phyloP scores from a whole-genome alignment of 2,113 vertebrate species.

The Melanocharis versteri region DNA sequence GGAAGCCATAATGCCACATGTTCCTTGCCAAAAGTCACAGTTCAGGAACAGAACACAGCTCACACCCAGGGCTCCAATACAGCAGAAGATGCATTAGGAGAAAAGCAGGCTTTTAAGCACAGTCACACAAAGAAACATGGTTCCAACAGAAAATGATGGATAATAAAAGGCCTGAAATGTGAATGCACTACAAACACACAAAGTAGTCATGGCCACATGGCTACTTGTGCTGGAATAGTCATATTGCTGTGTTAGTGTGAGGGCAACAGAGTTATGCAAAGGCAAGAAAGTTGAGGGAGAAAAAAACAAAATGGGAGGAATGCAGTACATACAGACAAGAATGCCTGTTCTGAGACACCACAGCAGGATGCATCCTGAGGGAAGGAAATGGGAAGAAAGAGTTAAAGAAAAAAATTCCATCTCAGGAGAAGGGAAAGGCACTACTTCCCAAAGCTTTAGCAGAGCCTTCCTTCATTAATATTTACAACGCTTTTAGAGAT shows the following conservation, averaged over 20 bases:
- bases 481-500: conserved; percentile 60
- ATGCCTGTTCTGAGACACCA: background rate
- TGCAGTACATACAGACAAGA: background rate
- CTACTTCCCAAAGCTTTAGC: conserved; percentile 28
- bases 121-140: background rate
- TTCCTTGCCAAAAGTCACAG: background rate
- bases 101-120: background rate
- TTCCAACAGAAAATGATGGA: background rate
- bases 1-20: background rate
- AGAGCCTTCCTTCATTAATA: conserved; percentile 62
- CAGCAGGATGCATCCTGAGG: background rate
- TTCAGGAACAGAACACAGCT: background rate
- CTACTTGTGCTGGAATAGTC: background rate
- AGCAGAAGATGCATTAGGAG: background rate
- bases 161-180: background rate
- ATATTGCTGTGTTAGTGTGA: background rate
- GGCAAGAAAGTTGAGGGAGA: background rate
- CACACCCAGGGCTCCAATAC: background rate
- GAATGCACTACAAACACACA: background rate
- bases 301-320: background rate
- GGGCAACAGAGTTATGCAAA: background rate
- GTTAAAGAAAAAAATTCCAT: conserved; percentile 17
- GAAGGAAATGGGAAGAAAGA: background rate
- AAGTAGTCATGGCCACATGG: background rate
- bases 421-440: background rate